phyloP scores from a whole-genome alignment of 2,888 invertebrate genomes.

The Limnephilus marmoratus region DNA sequence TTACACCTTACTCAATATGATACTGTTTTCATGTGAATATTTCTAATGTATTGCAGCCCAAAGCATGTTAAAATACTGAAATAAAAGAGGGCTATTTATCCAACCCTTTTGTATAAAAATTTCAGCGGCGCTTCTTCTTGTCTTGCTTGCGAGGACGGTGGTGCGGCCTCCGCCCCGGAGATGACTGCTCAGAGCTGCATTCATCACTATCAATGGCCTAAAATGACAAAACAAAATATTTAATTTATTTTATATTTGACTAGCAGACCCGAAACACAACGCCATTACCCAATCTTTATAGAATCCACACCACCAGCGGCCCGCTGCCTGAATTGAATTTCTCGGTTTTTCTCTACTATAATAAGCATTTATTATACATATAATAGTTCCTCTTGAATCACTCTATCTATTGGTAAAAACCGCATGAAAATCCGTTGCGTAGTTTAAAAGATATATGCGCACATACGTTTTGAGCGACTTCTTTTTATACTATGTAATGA shows the following conservation, averaged over 20 bases:
- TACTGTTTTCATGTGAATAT: neutral
- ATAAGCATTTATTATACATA: too few relatives aligned
- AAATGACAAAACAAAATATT: neutral
- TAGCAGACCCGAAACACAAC: too few relatives aligned
- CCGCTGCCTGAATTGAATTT: too few relatives aligned
- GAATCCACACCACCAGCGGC: too few relatives aligned
- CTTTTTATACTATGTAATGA: too few relatives aligned
- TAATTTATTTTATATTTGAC: neutral
- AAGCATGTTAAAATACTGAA: neutral
- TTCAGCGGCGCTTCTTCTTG: conserved; percentile 83
- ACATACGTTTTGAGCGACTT: too few relatives aligned
- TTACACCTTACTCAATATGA: neutral
- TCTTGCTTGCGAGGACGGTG: conserved; percentile 82
- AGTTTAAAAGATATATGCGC: too few relatives aligned
- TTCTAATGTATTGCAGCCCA: neutral
- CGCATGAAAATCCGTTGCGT: too few relatives aligned
- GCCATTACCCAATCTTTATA: too few relatives aligned
- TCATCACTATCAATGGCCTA: conserved; percentile 84
- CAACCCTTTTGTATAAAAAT: conserved; percentile 8
- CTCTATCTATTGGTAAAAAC: too few relatives aligned
- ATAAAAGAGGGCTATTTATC: conserved; percentile 64
- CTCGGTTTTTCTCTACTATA: too few relatives aligned
- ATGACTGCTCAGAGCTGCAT: conserved; percentile 84
- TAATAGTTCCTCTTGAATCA: too few relatives aligned
- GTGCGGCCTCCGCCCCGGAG: conserved; percentile 83